Base-by-base conservation (phyloP, 2,888 invertebrate species). In the Criorhina ranunculi region DNA sequence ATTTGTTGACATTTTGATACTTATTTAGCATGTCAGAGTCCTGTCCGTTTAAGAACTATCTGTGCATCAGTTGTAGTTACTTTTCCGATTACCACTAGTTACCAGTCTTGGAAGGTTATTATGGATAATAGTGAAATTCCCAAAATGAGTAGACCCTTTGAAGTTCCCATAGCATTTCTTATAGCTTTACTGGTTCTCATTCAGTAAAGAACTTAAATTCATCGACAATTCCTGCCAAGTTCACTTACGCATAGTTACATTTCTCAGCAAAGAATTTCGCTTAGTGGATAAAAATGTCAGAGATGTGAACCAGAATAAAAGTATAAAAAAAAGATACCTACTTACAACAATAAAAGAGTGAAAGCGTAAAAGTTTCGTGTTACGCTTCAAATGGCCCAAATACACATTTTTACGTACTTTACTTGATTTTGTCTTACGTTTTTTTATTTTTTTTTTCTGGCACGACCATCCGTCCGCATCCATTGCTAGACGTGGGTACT, bases 321-420 rank as follows among this genome's bases (percentile, higher is more conserved):
- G 46, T 1, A 37, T 7, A 11, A 9, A 72, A 49, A 19, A 51
- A 40, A 44, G 37, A 31, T 29, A 60, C 53, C 9, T 33, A 60
- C 53, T 3, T 15, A 77, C 37, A 46, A 59, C 59, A 60, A 37
- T 42, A 49, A 69, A 83, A 75, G 64, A 85, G 80, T 85, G 85
- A 85, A 85, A 79, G 79, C 85, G 70, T 75, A 70, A 79, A 85
- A 85, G 80, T 85, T 85, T 79, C 64, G 11, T 70, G 85, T 80
- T 79, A 75, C 85, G 80, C 85, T 85, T 85, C 80, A 66, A 60
- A 70, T 79, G 85, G 75, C 85, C 85, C 75, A 85, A 80, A 85
- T 79, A 85, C 85, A 70, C 79, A 69, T 85, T 75, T 76, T 53
- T 53, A 75, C 69, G 67, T 64, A 69, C 33, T 69, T 55, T 37